These are phyloP conservation scores for Darevskia nairensis DNA, from an alignment of 2,797 vertebrate genomes.

Conservation along the genomic window DNA sequence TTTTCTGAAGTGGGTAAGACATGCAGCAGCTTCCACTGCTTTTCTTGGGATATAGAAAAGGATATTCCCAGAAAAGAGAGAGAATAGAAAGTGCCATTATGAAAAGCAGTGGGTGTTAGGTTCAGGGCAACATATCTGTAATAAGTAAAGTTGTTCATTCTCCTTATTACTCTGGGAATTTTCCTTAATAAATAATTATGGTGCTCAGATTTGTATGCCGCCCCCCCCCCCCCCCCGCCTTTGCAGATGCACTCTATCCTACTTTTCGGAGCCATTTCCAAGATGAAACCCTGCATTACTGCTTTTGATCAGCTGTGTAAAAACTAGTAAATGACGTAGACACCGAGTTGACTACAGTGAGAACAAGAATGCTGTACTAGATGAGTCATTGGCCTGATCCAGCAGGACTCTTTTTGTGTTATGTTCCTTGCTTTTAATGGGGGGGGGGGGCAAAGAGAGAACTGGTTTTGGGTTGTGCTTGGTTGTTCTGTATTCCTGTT, in stretches of 20 bases:
- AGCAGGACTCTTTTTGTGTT: no score
- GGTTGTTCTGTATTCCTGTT: neutral
- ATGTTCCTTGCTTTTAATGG: neutral
- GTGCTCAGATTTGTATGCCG: constrained; percentile 27
- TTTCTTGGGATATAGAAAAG: constrained; percentile 22
- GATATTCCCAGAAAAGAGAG: constrained; percentile 22
- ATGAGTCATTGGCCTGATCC: no score
- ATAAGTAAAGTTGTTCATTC: neutral
- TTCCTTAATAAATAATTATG: constrained; percentile 3
- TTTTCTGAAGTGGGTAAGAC: constrained; percentile 44
- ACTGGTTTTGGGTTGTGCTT: neutral
- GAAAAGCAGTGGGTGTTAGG: constrained; percentile 29
- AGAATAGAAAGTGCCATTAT: neutral
- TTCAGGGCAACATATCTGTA: neutral
- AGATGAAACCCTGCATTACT: neutral
- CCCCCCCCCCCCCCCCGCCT: rapidly evolving
- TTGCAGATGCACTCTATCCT: constrained; percentile 7
- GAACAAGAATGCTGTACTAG: no score
- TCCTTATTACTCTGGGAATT: neutral
- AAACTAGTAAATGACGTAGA: neutral
- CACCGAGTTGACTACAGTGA: no score
- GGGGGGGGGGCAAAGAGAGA: neutral
- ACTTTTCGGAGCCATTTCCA: neutral
- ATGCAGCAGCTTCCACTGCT: constrained; percentile 15
- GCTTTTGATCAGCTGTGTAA: neutral